phyloP scores from a whole-genome alignment of 2,113 vertebrate species.

The Bos indicus region DNA sequence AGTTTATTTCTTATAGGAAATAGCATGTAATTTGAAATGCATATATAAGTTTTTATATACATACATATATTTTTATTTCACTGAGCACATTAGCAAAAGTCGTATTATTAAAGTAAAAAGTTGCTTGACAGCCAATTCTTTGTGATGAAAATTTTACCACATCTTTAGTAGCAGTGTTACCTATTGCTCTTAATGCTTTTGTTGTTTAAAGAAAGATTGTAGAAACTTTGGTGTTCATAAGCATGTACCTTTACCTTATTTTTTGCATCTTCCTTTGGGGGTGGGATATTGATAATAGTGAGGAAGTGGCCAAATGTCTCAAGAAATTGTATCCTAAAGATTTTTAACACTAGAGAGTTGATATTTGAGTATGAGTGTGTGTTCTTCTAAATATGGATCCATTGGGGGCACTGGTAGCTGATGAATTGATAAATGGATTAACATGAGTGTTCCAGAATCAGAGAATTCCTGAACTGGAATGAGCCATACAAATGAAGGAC shows the following conservation, averaged over 20 bases:
- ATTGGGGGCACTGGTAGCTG: not conserved
- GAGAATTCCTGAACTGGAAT: not conserved
- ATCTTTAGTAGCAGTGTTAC: not conserved
- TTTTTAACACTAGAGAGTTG: not conserved
- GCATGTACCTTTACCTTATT: not conserved
- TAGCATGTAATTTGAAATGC: conserved; percentile 25
- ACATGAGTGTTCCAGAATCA: not conserved
- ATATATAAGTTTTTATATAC: not conserved
- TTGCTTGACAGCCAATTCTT: not conserved
- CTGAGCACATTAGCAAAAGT: conserved; percentile 1
- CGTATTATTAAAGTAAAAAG: conserved; percentile 38
- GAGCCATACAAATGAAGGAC: not conserved
- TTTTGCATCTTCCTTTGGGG: not conserved
- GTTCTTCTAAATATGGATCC: not conserved
- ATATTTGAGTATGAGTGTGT: not conserved
- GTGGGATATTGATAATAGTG: not conserved
- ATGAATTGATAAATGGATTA: not conserved
- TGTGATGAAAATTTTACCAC: not conserved
- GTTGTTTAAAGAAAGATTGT: conserved; percentile 19
- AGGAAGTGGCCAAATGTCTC: not conserved
- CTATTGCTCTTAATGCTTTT: not conserved
- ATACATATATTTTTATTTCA: conserved; percentile 45
- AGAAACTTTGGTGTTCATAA: not conserved
- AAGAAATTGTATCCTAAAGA: not conserved
- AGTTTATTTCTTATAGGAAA: conserved; percentile 11